Evolutionary conservation across 2,888 invertebrate species (phyloP).

Genomic region (Hyposoter didymator): DNA sequence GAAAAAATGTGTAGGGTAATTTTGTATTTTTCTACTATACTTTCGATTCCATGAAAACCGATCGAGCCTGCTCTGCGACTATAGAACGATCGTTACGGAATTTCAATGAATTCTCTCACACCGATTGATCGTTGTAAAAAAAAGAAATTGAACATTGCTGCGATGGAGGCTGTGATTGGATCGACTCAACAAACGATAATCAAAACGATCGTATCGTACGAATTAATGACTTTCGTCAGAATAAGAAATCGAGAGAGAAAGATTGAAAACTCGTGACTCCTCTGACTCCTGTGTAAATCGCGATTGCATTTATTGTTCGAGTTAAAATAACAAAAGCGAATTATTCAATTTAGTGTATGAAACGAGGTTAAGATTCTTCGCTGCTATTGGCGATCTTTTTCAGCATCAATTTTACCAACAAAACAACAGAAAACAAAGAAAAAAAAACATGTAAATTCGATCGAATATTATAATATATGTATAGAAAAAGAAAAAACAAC

Average conservation of each 20-base stretch:
- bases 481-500: conserved; percentile 29
- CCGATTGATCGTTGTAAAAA: conserved; percentile 23
- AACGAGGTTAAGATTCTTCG: conserved; percentile 38
- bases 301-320: conserved; percentile 47
- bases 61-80: conserved; percentile 49
- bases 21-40: conserved; percentile 69
- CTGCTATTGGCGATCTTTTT: conserved; percentile 46
- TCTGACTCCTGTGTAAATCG: conserved; percentile 27
- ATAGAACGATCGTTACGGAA: conserved; percentile 4
- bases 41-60: conserved; percentile 50
- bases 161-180: conserved; percentile 65
- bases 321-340: conserved; percentile 19
- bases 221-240: background rate
- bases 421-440: background rate
- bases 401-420: conserved; percentile 42
- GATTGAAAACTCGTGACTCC: background rate
- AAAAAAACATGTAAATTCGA: conserved; percentile 41
- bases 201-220: background rate
- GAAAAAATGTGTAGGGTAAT: conserved; percentile 62
- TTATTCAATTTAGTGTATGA: conserved; percentile 29
- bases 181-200: conserved; percentile 18
- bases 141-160: conserved; percentile 34
- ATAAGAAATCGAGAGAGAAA: background rate
- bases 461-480: conserved; percentile 35
- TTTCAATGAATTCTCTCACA: background rate